These are phyloP conservation scores for Drosophila leonis DNA, from an alignment of 2,888 invertebrate genomes.

Conservation along the genomic window DNA sequence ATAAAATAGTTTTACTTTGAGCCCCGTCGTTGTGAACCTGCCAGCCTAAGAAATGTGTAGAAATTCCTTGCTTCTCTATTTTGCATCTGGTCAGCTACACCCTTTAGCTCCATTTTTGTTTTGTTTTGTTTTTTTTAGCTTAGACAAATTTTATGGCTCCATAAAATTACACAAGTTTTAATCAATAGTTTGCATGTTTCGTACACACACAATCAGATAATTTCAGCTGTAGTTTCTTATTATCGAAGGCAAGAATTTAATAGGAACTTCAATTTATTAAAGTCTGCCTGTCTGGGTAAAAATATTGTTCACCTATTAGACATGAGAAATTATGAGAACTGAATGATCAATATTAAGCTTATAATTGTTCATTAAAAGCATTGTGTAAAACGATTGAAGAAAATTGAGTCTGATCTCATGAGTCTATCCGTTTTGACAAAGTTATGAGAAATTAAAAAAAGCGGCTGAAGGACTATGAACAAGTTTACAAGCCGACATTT, in stretches of 20 bases:
- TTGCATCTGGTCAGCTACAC: constrained; percentile 25
- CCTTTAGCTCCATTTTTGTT: constrained; percentile 30
- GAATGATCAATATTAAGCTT: too few species aligned
- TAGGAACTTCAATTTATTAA: constrained; percentile 2
- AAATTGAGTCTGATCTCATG: too few species aligned
- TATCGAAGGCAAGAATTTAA: too few species aligned
- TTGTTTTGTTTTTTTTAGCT: background rate
- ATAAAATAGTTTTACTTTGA: constrained; percentile 70
- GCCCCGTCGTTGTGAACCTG: constrained; percentile 51
- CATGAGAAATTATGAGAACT: background rate
- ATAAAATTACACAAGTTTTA: constrained; percentile 57
- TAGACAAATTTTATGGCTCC: constrained; percentile 50
- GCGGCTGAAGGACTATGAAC: background rate
- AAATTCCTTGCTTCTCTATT: constrained; percentile 40
- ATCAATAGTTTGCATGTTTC: constrained; percentile 60
- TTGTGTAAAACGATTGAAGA: too few species aligned
- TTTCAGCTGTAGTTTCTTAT: background rate
- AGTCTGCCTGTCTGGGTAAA: background rate
- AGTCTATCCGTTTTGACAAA: too few species aligned
- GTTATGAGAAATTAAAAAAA: background rate
- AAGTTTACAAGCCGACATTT: background rate
- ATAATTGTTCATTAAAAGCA: too few species aligned
- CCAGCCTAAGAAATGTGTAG: constrained; percentile 49
- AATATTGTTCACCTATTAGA: background rate
- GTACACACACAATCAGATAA: constrained; percentile 11